Base-by-base conservation (phyloP, 2,113 vertebrate genomes). In the Furnarius figulus region DNA sequence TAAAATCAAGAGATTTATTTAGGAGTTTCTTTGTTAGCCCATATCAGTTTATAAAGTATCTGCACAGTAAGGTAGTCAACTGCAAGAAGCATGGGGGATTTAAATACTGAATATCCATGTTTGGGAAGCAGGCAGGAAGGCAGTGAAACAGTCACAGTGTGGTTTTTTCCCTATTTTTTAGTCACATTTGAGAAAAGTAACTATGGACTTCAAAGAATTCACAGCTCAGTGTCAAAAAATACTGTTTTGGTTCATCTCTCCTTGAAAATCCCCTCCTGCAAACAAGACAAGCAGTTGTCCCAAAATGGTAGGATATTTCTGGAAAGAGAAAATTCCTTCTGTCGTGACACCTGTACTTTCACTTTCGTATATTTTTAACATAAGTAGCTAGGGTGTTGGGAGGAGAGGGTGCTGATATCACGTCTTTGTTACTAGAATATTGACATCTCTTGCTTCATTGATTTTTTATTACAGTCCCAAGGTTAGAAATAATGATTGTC, bases 401-500 rank as follows among this genome's bases (percentile, higher is more conserved):
- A 95, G 53, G 44, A 50, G 33, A 44, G 20, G 30, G 44, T 56
- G 15, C 35, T 71, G 33, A 22, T 67, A 61, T 97, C 94, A 96
- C 95, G 95, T 97, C 96, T 98, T 97, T 98, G 97, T 98, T 98
- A 97, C 97, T 98, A 98, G 97, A 98, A 97, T 98, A 98, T 97
- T 97, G 98, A 98, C 98, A 97, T 98, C 97, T 93, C 95, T 98
- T 98, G 99, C 97, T 98, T 98, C 98, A 95, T 98, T 99, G 98
- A 99, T 98, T 99, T 99, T 99, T 99, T 98, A 98, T 99, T 99
- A 99, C 98, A 98, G 97, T 97, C 95, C 92, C 16, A 97, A 98
- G 98, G 98, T 98, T 95, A 90, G 89, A 97, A 96, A 97, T 97
- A 98, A 98, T 96, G 97, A 98, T 96, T 97, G 95, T 97, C 98